Evolutionary conservation across 2,113 vertebrate species (phyloP), one percentile per base, ranked within the genome.

Genomic region (Sakesphorus luctuosus): DNA sequence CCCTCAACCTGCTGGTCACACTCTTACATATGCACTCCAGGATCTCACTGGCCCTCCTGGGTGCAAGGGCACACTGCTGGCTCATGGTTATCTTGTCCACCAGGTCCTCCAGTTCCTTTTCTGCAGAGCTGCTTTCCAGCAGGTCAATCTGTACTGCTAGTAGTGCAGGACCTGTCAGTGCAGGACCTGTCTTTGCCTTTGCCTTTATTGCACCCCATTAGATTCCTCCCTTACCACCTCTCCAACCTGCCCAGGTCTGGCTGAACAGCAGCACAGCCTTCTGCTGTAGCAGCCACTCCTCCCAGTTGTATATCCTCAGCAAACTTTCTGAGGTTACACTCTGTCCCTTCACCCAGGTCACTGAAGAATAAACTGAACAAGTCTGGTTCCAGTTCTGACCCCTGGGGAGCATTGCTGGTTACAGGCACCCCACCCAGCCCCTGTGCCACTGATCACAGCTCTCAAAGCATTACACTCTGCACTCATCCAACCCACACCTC

Each of bases 1-100:
- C n/a, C 11, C 18, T 47, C 0, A 0, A 38, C 18, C 12, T 78
- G 23, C 38, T 47, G 55, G 15, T 15, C 28, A 19, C 28, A 16
- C 4, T 38, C 9, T 55, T 65, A 21, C n/a, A 14, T 21, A 33
- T 33, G 2, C 21, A 26, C 21, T 3, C 7, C 23, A 28, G 28
- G 11, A 46, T 61, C 21, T 26, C 26, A 13, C 21, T 11, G 17
- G 18, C 17, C 13, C 31, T 25, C 24, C 12, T 29, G 33, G 15
- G 16, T 4, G 2, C 11, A 62, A 35, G 15, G 24, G 2, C 23
- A 61, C 33, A 31, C 38, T 36, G 20, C 26, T 72, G 31, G 8
- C 8, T 84, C 25, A 31, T 16, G 28, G 26, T 23, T 58, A 9
- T 6, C 13, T 73, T 26, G 19, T 44, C 31, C 18, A 13, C 33